Base-by-base conservation (phyloP, 2,888 invertebrate genomes). In the Torymus aiolomorphi region DNA sequence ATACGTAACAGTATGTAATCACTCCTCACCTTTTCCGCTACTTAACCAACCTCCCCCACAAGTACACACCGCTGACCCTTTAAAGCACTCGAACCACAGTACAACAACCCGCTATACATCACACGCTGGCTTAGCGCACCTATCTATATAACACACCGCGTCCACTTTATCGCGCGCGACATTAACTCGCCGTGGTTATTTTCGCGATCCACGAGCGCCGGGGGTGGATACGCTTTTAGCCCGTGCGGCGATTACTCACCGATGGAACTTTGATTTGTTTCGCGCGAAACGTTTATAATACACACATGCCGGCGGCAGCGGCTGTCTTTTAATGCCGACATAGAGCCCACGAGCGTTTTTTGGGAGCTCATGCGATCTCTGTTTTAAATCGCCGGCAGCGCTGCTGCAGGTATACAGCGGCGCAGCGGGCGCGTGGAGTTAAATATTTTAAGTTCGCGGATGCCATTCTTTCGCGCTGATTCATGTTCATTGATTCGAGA, bases 151-250 rank as follows among this genome's bases (percentile, higher is more conserved):
- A 2, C 24, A 3, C 24, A 3, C 24, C 3, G 24, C 3, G 2
- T 10, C 24, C 24, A 13, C 57, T 66, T 56, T 8, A 24, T 24
- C n/a, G n/a, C 24, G 24, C 24, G 59, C 65, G 56, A 66, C 31
- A 61, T 49, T 51, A n/a, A 56, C 31, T 13, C 24, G 24, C 0
- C 67, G 67, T 10, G n/a, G 42, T 16, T 78, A 69, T 78, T 74
- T 74, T 74, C 69, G 51, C 18, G 13, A 42, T n/a, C 4, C 14
- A 4, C 51, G 51, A 54, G 14, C 62, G 56, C n/a, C 49, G 69
- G 74, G 57, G 63, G 69, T 78, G 69, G 78, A 59, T 78, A 65
- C 63, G 14, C 31, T 67, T 78, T 69, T 74, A 74, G 73, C 51
- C n/a, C 12, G 20, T 0, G n/a, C n/a, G 20, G 12, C 20, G 52